A percentile compares a stretch with the other conserved stretches of the same genome.
Conservation (phyloP, 2,113 vertebrate genomes). For the Mixornis gularis region DNA sequence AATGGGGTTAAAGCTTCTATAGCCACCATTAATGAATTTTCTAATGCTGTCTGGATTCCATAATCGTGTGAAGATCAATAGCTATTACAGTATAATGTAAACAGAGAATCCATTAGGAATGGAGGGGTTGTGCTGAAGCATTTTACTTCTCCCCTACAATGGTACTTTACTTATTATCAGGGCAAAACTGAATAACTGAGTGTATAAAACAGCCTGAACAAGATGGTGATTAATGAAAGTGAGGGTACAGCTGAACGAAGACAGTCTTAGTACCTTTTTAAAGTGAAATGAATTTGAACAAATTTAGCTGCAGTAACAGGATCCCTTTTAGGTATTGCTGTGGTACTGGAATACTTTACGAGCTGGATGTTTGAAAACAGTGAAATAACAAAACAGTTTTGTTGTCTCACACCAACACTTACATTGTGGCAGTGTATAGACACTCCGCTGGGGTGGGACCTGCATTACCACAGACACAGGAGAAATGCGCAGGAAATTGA, state of each 20-base stretch:
- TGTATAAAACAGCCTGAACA: background rate
- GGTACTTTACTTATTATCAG: background rate
- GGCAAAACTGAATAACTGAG: slow-evolving; percentile 12
- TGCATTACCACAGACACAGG: background rate
- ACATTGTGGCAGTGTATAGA: background rate
- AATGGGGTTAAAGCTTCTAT: slow-evolving; percentile 43
- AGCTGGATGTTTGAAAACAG: slow-evolving; percentile 7
- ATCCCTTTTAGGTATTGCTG: background rate
- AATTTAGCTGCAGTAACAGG: background rate
- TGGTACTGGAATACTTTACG: background rate
- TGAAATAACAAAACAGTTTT: background rate
- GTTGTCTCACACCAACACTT: slow-evolving; percentile 15
- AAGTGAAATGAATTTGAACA: slow-evolving; percentile 13
- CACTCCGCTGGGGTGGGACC: background rate
- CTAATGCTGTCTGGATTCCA: slow-evolving; percentile 47
- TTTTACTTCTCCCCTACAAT: slow-evolving; percentile 27
- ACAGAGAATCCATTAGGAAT: slow-evolving; percentile 38
- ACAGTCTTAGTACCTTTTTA: background rate
- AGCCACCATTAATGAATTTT: slow-evolving; percentile 60
- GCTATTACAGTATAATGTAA: slow-evolving; percentile 54
- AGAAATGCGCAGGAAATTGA: background rate
- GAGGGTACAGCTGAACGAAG: background rate
- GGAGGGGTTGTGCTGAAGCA: background rate
- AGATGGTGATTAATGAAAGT: background rate
- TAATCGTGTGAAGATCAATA: slow-evolving; percentile 53